These are phyloP conservation scores for Archocentrus centrarchus DNA, from an alignment of 2,113 vertebrate species.

Conservation along the genomic window DNA sequence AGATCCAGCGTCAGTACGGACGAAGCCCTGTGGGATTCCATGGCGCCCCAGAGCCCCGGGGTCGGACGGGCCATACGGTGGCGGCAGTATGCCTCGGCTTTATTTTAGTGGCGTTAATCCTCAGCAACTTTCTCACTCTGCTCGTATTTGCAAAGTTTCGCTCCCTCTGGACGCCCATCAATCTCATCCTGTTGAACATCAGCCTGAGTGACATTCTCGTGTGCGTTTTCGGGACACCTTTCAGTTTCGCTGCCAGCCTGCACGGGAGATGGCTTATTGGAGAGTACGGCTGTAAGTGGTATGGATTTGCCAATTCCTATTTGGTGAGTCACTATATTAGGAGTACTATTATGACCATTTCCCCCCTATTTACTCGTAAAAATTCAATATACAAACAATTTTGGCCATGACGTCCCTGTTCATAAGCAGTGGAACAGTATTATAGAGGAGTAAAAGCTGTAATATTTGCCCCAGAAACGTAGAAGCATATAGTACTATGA, in stretches of 20 bases:
- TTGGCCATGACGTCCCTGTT: background rate
- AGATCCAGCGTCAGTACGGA: conserved; percentile 26
- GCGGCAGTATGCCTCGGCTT: conserved; percentile 78
- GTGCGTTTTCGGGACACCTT: conserved; percentile 78
- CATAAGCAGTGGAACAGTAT: background rate
- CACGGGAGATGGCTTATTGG: conserved; percentile 78
- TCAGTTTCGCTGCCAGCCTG: conserved; percentile 81
- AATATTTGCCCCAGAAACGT: background rate
- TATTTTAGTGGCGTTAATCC: conserved; percentile 73
- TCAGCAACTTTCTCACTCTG: conserved; percentile 74
- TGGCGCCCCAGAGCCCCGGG: conserved; percentile 40
- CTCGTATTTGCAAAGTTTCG: conserved; percentile 74
- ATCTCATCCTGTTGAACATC: conserved; percentile 82
- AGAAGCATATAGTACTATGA: background rate
- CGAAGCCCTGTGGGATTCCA: conserved; percentile 35
- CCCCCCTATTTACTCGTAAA: background rate
- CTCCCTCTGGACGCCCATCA: conserved; percentile 79
- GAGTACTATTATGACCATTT: background rate
- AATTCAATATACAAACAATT: background rate
- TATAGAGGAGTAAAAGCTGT: background rate
- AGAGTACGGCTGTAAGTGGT: conserved; percentile 77
- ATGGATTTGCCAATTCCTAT: conserved; percentile 83
- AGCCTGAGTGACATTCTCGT: conserved; percentile 80
- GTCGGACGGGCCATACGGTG: conserved; percentile 71
- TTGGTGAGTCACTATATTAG: conserved; percentile 65